Evolutionary conservation across 2,797 vertebrate genomes (phyloP), one percentile per base, ranked within the genome.

Genomic region (Clarias fuscus): DNA sequence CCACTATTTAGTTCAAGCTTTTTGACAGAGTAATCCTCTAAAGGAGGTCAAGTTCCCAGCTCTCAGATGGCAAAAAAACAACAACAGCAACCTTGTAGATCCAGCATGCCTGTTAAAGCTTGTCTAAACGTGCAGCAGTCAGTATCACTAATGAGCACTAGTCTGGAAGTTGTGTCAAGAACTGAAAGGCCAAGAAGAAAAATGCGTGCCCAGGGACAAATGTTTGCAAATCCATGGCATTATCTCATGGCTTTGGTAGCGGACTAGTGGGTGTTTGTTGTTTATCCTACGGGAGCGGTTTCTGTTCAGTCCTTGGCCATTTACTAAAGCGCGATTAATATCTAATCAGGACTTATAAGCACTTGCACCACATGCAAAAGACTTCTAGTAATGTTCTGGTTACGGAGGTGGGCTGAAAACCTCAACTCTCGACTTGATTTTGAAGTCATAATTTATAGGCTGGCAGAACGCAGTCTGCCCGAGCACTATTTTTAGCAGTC

Each of bases 121-220:
- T 20, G 68, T 64, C 84, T 40, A 68, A 85, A 82, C 53, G 75
- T 61, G 72, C 76, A 40, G n/a, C 11, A 37, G 48, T 71, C 76
- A 80, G 65, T 73, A 67, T 85, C 68, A 53, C 92, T 94, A 95
- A 94, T 88, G 86, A 95, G 93, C 93, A 89, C 85, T 83, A 88
- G 90, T 91, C 89, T 88, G 68, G 80, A 93, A 89, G 90, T 86
- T 89, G 83, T 82, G 82, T 82, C 83, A 83, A 8, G 43, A 59
- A 76, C 43, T 40, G 30, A 85, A 73, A 68, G 80, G 78, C 83
- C 86, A 62, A 82, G 86, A 56, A 27, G 33, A 56, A 72, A 53
- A 82, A 73, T 67, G 85, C 56, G 70, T 65, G 83, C 37, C 70
- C 83, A 58, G 87, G 75, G 86, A 85, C 62, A 22, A 4, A 6